Conservation (phyloP, 2,888 invertebrate genomes). For the Eupithecia subfuscata region DNA sequence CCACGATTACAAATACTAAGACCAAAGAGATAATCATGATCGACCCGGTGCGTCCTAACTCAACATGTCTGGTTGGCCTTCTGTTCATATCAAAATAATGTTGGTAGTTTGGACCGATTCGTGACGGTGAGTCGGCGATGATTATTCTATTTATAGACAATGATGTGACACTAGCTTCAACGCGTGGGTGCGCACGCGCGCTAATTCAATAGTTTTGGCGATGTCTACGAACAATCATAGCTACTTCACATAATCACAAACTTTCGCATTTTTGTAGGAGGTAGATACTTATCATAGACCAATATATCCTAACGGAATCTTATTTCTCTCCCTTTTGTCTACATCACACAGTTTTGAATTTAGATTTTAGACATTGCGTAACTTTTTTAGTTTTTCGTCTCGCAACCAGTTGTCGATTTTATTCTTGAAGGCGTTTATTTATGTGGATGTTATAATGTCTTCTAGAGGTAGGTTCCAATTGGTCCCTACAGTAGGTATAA, state of each 20-base stretch:
- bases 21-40: conserved; percentile 23
- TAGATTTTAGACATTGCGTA: too few species aligned
- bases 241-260: background rate
- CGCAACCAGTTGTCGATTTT: too few species aligned
- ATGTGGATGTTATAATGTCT: too few species aligned
- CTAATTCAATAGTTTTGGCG: background rate
- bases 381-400: too few species aligned
- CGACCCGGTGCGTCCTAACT: conserved; percentile 5
- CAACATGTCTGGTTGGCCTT: background rate
- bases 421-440: too few species aligned
- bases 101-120: background rate
- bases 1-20: conserved; percentile 15
- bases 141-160: background rate
- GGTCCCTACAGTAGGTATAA: too few species aligned
- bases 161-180: background rate
- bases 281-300: too few species aligned
- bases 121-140: background rate
- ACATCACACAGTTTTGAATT: too few species aligned
- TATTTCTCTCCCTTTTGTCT: too few species aligned
- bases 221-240: background rate
- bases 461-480: too few species aligned
- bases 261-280: too few species aligned
- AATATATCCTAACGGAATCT: too few species aligned
- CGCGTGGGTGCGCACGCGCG: background rate
- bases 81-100: background rate